Evolutionary conservation across 2,113 vertebrate genomes (phyloP).

Genomic region (Calyptommatus sinebrachiatus): DNA sequence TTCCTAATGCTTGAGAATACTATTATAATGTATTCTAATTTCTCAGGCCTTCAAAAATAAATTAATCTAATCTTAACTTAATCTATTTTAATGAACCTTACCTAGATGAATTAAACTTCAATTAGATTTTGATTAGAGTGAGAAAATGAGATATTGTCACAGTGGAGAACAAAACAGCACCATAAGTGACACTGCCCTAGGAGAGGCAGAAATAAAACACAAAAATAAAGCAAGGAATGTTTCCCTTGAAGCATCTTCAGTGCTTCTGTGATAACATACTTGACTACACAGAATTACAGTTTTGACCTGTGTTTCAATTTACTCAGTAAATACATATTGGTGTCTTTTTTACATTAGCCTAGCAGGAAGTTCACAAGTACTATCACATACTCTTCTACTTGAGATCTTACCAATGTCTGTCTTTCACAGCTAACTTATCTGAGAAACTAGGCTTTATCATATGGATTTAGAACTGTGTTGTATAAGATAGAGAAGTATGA

Average conservation of each 20-base stretch:
- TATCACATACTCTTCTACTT: background rate
- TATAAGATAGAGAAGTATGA: background rate
- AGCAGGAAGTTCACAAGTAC: background rate
- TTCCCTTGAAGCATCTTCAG: background rate
- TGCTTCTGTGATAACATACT: conserved; percentile 2
- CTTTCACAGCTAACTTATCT: background rate
- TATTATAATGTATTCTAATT: conserved; percentile 49
- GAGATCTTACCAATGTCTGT: background rate
- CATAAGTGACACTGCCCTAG: conserved; percentile 8
- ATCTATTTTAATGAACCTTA: conserved; percentile 50
- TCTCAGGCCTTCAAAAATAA: conserved; percentile 17
- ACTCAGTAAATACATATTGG: background rate
- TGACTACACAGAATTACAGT: background rate
- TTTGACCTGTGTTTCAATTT: background rate
- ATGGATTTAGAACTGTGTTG: background rate
- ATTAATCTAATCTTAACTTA: conserved; percentile 52
- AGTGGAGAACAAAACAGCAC: conserved; percentile 34
- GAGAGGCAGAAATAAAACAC: conserved; percentile 16
- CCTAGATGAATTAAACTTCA: conserved; percentile 53
- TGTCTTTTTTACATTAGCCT: background rate
- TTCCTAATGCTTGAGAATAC: conserved; percentile 19
- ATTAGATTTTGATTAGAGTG: conserved; percentile 52
- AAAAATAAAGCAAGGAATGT: background rate
- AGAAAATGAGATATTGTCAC: conserved; percentile 32
- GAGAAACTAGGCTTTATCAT: background rate